These are phyloP conservation scores for Australoheros scitulus DNA, from an alignment of 2,113 vertebrate genomes.

Conservation along the genomic window DNA sequence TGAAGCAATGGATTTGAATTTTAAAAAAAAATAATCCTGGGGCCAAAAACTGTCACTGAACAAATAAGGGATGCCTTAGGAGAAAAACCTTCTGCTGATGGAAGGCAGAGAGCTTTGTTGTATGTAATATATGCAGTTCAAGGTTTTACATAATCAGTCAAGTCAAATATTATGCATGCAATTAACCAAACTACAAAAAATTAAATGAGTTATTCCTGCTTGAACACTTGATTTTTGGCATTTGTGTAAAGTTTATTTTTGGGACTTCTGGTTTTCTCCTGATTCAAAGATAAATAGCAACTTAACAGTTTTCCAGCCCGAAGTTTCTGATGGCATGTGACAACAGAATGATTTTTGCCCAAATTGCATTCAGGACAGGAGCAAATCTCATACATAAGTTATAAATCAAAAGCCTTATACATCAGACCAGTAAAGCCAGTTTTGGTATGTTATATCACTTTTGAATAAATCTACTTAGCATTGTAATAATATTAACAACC, in stretches of 20 bases:
- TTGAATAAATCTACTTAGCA: too few relatives aligned
- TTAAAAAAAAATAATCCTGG: background rate
- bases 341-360: background rate
- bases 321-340: background rate
- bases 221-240: too few relatives aligned
- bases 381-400: background rate
- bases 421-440: background rate
- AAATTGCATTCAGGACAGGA: background rate
- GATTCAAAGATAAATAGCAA: too few relatives aligned
- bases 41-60: background rate
- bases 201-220: too few relatives aligned
- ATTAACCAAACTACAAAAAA: too few relatives aligned
- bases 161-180: too few relatives aligned
- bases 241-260: too few relatives aligned
- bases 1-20: conserved; percentile 1
- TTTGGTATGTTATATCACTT: too few relatives aligned
- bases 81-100: background rate
- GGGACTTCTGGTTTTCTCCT: too few relatives aligned
- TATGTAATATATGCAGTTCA: background rate
- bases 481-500: too few relatives aligned
- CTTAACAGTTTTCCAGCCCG: background rate
- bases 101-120: background rate
- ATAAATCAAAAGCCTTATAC: background rate
- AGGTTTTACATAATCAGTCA: too few relatives aligned
- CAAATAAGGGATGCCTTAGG: background rate